Percentiles rank a stretch among this genome's conserved stretches.
Conservation (phyloP, 2,888 invertebrate genomes). For the Melieria picta region DNA sequence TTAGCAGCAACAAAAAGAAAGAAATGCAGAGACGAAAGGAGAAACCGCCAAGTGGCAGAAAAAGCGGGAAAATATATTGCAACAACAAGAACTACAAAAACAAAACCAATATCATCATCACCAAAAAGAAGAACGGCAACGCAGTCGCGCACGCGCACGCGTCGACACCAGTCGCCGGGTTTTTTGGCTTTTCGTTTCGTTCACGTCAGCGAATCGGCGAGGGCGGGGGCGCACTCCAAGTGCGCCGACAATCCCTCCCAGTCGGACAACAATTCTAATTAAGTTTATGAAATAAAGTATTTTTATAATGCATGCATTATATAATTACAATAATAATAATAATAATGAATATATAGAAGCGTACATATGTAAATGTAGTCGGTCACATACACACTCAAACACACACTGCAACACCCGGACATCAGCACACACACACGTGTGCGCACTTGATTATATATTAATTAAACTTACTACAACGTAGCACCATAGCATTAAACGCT, state of each 20-base stretch:
- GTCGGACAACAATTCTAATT: slow-evolving; percentile 44
- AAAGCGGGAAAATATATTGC: slow-evolving; percentile 6
- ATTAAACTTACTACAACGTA: slow-evolving; percentile 22
- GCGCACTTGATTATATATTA: slow-evolving; percentile 23
- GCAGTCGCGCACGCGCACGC: slow-evolving; percentile 18
- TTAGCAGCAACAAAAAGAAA: no score
- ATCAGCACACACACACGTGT: slow-evolving; percentile 12
- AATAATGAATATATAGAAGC: slow-evolving; percentile 47
- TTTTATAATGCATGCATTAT: slow-evolving; percentile 65
- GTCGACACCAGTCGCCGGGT: slow-evolving; percentile 11
- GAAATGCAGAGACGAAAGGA: neutral
- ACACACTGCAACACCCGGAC: slow-evolving; percentile 15
- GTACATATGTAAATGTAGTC: slow-evolving; percentile 52
- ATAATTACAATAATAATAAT: slow-evolving; percentile 57
- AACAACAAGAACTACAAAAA: slow-evolving; percentile 29
- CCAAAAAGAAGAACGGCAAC: neutral
- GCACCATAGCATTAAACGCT: slow-evolving; percentile 6
- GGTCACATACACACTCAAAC: slow-evolving; percentile 38
- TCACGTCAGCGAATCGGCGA: slow-evolving; percentile 34
- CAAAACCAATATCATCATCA: slow-evolving; percentile 44
- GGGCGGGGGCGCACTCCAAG: slow-evolving; percentile 38
- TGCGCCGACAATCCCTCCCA: slow-evolving; percentile 39
- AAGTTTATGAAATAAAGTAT: slow-evolving; percentile 56
- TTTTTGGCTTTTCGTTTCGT: slow-evolving; percentile 28
- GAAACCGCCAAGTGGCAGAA: neutral